phyloP scores from a whole-genome alignment of 2,888 invertebrate species.

The Onthophagus sagittarius region DNA sequence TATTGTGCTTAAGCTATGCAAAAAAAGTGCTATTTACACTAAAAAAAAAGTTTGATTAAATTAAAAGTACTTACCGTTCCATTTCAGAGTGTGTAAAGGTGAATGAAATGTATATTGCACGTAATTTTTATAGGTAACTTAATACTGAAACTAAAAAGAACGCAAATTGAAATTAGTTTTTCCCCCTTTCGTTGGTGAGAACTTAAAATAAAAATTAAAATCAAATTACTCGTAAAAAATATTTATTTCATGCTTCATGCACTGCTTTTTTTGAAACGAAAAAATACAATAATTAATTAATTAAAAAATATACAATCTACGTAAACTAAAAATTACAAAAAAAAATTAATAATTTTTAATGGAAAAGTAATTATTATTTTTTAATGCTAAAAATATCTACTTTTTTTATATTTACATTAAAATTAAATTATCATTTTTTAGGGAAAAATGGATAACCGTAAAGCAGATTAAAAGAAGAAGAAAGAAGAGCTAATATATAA shows the following conservation, averaged over 20 bases:
- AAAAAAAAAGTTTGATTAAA: neutral
- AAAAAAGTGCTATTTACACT: neutral
- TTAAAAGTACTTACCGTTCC: slow-evolving; percentile 1
- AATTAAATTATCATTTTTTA: neutral
- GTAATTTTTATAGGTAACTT: slow-evolving; percentile 47
- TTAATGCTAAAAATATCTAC: no score
- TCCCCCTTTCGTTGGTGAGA: slow-evolving; percentile 12
- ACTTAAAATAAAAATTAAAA: neutral
- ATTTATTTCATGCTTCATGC: slow-evolving; percentile 13
- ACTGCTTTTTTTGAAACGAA: neutral
- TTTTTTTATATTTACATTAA: neutral
- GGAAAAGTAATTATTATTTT: neutral
- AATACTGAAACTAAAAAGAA: slow-evolving; percentile 49
- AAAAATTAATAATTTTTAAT: neutral
- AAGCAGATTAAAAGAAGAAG: neutral
- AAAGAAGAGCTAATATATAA: neutral
- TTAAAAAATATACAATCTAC: neutral
- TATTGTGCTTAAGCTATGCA: neutral
- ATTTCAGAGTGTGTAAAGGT: slow-evolving; percentile 1
- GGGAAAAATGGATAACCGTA: neutral
- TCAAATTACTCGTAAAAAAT: neutral
- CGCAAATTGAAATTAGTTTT: slow-evolving; percentile 39
- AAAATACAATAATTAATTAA: neutral
- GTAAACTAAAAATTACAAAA: neutral
- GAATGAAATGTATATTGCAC: slow-evolving; percentile 7